Evolutionary conservation across 2,888 invertebrate species (phyloP), one percentile per base, ranked within the genome.

Genomic region (Amblyjoppa proteus): DNA sequence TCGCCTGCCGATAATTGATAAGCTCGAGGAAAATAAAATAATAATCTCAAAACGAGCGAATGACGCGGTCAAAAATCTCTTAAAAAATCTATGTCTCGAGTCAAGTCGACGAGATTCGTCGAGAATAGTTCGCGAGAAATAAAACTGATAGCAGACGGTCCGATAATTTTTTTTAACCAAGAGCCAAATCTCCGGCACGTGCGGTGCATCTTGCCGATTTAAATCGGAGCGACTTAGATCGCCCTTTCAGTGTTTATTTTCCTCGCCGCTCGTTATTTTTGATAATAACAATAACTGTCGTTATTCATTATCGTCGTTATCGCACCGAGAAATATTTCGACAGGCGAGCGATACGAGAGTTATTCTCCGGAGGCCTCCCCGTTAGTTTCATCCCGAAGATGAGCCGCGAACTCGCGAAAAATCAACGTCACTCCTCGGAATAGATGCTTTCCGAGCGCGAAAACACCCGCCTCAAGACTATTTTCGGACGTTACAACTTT

Each of bases 401-500:
- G 34, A 13, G 28, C 16, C 16, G 16, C 68, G 38, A 38, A 45
- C 28, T 41, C 45, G 25, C 25, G 41, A 16, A 9, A 9, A 31
- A 9, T 16, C 25, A 25, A 20, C 58, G 69, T 69, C 11, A 68
- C 68, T 66, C 53, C 76, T 76, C 25, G 34, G 11, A 68, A 68
- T 68, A 68, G 68, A 68, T n/a, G 77, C 68, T 76, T 76, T 68
- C 25, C 41, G 25, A 70, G 4, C 41, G 45, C 49, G 13, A 28
- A n/a, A 25, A 61, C 7, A 20, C n/a, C 13, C 20, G 20, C n/a
- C 5, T 34, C 25, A 34, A 56, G 6, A 56, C 41, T 77, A 77
- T 77, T 77, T 68, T 68, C 20, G 68, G 66, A 25, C 25, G 53
- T 76, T 68, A 68, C 68, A 28, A 56, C 51, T 51, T 64, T 75